phyloP scores from a whole-genome alignment of 2,797 vertebrate species.

The Sternotherus odoratus region DNA sequence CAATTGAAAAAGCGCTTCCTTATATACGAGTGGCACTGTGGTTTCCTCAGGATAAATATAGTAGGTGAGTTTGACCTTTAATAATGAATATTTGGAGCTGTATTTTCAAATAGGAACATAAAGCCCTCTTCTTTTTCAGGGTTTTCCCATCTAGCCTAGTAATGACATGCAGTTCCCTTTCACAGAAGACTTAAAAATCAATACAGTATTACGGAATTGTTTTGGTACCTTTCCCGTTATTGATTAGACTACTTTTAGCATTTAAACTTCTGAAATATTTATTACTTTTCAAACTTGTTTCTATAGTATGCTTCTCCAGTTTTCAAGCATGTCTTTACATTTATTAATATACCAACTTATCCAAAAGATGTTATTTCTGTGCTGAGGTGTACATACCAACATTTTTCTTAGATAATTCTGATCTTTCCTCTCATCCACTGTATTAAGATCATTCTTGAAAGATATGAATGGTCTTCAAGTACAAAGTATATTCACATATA shows the following conservation, averaged over 20 bases:
- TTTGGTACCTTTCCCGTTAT: slow-evolving; percentile 53
- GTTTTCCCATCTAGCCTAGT: neutral
- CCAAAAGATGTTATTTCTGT: neutral
- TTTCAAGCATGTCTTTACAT: neutral
- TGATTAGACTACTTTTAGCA: slow-evolving; percentile 34
- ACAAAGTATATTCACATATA: neutral
- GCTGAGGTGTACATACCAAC: neutral
- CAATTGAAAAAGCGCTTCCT: neutral
- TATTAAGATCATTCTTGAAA: neutral
- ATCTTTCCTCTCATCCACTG: neutral
- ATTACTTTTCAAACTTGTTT: neutral
- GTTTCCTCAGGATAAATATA: slow-evolving; percentile 25
- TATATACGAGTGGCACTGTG: rapidly evolving
- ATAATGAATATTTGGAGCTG: neutral
- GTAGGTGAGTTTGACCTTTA: neutral
- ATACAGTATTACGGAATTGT: slow-evolving; percentile 3
- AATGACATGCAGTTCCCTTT: slow-evolving; percentile 38
- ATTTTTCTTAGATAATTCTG: neutral
- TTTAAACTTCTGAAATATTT: slow-evolving; percentile 42
- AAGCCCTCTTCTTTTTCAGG: neutral
- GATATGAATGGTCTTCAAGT: neutral
- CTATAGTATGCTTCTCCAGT: neutral
- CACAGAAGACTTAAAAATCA: slow-evolving; percentile 39
- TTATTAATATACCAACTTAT: neutral
- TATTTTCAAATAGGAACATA: neutral